Percentiles rank a stretch among this genome's conserved stretches.
Evolutionary conservation across 2,797 vertebrate species (phyloP).

Genomic region (Poeciliopsis gracilis): DNA sequence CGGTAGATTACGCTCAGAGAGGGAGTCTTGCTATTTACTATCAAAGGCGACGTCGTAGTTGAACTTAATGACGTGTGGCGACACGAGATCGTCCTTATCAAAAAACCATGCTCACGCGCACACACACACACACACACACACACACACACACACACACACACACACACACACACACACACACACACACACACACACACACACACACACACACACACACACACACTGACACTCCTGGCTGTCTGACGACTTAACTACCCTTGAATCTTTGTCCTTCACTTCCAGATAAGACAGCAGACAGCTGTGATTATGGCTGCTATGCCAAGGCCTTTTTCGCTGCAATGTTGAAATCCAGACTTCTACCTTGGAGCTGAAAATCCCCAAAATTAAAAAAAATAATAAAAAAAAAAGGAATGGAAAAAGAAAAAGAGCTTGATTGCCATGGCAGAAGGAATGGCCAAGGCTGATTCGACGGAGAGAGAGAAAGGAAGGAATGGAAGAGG

Average conservation of each 20-base stretch:
- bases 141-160: neutral
- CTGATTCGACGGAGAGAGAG: neutral
- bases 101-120: neutral
- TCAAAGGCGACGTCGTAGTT: neutral
- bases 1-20: neutral
- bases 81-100: neutral
- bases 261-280: slow-evolving; percentile 42
- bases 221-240: neutral
- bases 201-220: neutral
- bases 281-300: slow-evolving; percentile 48
- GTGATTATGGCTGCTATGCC: slow-evolving; percentile 8
- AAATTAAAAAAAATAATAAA: too few species aligned
- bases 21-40: neutral
- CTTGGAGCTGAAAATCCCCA: neutral
- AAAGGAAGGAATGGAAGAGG: neutral
- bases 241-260: slow-evolving; percentile 42
- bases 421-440: neutral
- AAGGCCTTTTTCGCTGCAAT: slow-evolving; percentile 12
- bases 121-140: neutral
- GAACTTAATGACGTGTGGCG: too few species aligned
- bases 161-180: neutral
- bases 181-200: neutral
- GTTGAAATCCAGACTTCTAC: neutral
- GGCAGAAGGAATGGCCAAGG: neutral
- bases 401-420: too few species aligned